A percentile compares a stretch with the other conserved stretches of the same genome.
These are phyloP conservation scores for Paguma larvata DNA, from an alignment of 2,797 vertebrate genomes.

Conservation along the genomic window DNA sequence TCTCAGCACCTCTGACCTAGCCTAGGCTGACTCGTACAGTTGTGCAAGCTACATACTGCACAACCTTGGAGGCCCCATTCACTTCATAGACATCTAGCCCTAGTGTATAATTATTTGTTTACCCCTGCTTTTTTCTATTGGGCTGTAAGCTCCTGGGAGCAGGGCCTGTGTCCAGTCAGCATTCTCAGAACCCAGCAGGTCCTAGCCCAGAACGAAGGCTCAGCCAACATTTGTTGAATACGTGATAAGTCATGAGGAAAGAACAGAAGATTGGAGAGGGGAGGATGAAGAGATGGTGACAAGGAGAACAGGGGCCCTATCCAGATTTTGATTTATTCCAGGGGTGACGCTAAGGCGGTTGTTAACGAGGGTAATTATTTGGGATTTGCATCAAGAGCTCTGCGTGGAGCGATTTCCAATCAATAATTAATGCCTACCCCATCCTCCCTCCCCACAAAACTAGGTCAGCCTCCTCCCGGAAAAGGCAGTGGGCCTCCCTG, in stretches of 20 bases:
- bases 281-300: neutral
- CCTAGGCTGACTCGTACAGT: neutral
- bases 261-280: neutral
- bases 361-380: conserved; percentile 65
- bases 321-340: neutral
- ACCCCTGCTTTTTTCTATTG: neutral
- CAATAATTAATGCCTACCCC: conserved; percentile 76
- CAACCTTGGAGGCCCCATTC: neutral
- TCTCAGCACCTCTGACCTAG: neutral
- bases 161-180: neutral
- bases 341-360: neutral
- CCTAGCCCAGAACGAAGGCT: neutral
- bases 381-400: conserved; percentile 58
- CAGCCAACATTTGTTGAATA: neutral
- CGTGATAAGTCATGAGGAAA: neutral
- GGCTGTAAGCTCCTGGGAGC: neutral
- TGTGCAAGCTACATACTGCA: neutral
- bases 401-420: conserved; percentile 54
- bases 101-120: neutral
- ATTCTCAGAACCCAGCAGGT: neutral
- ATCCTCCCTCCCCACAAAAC: conserved; percentile 68
- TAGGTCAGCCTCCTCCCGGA: conserved; percentile 68
- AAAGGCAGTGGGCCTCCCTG: neutral
- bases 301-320: conserved; percentile 8
- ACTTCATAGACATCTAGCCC: neutral